Conservation (phyloP, 2,797 vertebrate genomes). For the Rhincodon typus region DNA sequence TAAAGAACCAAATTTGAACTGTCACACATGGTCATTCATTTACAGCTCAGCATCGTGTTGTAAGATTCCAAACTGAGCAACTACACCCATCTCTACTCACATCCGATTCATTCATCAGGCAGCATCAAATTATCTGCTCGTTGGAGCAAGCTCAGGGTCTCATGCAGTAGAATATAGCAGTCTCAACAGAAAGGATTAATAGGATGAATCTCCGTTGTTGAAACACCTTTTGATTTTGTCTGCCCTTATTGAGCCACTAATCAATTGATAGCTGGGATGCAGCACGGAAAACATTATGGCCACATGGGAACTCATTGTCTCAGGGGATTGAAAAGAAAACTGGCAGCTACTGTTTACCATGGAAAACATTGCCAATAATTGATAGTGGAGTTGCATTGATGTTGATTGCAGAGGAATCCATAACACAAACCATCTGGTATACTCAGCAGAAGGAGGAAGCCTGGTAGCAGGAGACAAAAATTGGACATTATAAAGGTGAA, state of each 20-base stretch:
- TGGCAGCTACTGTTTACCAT: not conserved
- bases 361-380: not conserved
- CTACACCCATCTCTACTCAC: not conserved
- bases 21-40: not conserved
- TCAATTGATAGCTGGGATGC: not conserved
- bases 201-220: not conserved
- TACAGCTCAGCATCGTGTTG: not conserved
- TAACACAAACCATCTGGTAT: not conserved
- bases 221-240: not conserved
- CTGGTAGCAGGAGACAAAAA: constrained; percentile 6
- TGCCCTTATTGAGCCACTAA: not conserved
- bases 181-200: not conserved
- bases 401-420: not conserved
- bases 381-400: not conserved
- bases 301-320: not conserved
- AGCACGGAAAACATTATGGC: too few species aligned
- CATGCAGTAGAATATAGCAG: not conserved
- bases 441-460: not conserved
- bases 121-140: not conserved
- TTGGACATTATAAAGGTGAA: not conserved
- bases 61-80: not conserved
- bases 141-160: not conserved
- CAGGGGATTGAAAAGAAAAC: not conserved
- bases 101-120: not conserved
- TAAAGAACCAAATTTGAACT: not conserved